Evolutionary conservation across 2,888 invertebrate genomes (phyloP).

Genomic region (Pammene aurita): DNA sequence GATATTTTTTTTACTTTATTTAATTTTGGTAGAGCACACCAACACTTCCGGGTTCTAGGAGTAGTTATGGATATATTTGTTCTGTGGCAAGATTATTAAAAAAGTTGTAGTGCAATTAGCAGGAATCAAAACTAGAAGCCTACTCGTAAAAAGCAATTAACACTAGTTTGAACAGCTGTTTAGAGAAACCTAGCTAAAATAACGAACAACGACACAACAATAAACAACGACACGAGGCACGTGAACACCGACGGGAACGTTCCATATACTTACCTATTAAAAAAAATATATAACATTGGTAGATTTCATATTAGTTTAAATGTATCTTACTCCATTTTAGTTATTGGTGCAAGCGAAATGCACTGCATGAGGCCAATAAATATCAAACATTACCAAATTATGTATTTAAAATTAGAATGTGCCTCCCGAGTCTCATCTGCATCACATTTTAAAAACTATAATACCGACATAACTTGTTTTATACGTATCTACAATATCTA

Average conservation of each 20-base stretch:
- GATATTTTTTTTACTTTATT: not conserved
- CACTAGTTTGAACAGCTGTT: slow-evolving; percentile 50
- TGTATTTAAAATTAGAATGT: too few relatives aligned
- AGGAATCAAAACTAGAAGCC: not conserved
- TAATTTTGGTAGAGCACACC: too few relatives aligned
- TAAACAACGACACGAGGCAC: slow-evolving; percentile 47
- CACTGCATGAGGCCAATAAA: too few relatives aligned
- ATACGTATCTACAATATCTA: not conserved
- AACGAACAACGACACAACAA: too few relatives aligned
- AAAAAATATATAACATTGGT: too few relatives aligned
- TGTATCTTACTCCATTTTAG: too few relatives aligned
- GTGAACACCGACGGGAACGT: slow-evolving; percentile 47
- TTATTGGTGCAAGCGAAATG: too few relatives aligned
- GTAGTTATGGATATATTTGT: not conserved
- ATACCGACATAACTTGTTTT: slow-evolving; percentile 19
- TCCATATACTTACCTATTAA: not conserved
- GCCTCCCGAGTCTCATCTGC: too few relatives aligned
- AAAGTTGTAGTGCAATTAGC: slow-evolving; percentile 3
- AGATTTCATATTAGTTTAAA: too few relatives aligned
- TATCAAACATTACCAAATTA: too few relatives aligned
- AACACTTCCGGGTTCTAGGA: too few relatives aligned
- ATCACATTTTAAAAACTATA: slow-evolving; percentile 2
- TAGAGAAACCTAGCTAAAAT: slow-evolving; percentile 59
- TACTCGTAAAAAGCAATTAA: too few relatives aligned
- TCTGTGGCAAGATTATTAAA: slow-evolving; percentile 15